Percentiles rank a stretch among this genome's conserved stretches.
Evolutionary conservation across 2,888 invertebrate genomes (phyloP).

Genomic region (Noctua pronuba): DNA sequence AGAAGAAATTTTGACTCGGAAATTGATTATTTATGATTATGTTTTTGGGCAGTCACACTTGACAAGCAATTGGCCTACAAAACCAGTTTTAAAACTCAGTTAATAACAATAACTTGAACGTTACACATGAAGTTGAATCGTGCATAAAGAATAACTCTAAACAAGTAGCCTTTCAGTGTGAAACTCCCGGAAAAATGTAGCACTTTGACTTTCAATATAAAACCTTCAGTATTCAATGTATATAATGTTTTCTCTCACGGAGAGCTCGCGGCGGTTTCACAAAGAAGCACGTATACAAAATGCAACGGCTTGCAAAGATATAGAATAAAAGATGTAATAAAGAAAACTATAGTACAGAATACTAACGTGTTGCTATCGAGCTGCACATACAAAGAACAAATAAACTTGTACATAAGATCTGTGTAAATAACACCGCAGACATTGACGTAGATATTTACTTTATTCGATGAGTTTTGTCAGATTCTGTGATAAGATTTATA

Average conservation of each 20-base stretch:
- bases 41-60: background rate
- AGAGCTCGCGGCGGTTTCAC: constrained; percentile 8
- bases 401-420: constrained; percentile 11
- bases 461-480: constrained; percentile 4
- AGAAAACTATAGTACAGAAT: constrained; percentile 19
- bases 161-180: constrained; percentile 4
- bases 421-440: constrained; percentile 27
- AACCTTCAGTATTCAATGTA: constrained; percentile 20
- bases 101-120: background rate
- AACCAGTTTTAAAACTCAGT: background rate
- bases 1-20: background rate
- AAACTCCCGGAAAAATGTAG: constrained; percentile 1
- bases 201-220: constrained; percentile 35
- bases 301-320: constrained; percentile 38
- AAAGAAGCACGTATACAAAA: constrained; percentile 49
- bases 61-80: background rate
- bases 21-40: background rate
- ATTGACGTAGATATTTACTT: constrained; percentile 29
- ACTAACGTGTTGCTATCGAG: constrained; percentile 19
- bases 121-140: background rate
- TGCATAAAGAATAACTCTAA: background rate
- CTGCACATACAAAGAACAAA: constrained; percentile 22
- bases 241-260: constrained; percentile 32
- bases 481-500: constrained; percentile 18
- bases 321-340: constrained; percentile 30